Evolutionary conservation across 2,797 vertebrate species (phyloP).

Genomic region (Hydrophis major): DNA sequence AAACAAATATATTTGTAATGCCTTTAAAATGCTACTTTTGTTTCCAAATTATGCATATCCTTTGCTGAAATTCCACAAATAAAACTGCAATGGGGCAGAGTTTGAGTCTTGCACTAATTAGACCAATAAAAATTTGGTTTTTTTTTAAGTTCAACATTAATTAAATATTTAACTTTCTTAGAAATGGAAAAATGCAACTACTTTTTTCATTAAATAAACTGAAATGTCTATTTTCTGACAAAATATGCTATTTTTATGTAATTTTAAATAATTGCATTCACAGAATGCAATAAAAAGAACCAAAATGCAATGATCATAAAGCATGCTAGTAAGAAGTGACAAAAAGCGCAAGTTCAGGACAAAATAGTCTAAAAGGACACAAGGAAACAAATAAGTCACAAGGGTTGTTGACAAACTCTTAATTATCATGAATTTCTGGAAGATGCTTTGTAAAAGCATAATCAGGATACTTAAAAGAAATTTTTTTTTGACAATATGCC

Average conservation of each 20-base stretch:
- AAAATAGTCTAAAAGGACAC: background rate
- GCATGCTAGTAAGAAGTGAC: background rate
- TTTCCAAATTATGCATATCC: background rate
- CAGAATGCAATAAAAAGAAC: background rate
- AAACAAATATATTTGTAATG: background rate
- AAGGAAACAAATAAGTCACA: background rate
- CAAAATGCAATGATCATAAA: background rate
- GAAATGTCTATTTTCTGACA: background rate
- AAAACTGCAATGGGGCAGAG: background rate
- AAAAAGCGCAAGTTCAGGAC: background rate
- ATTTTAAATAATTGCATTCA: background rate
- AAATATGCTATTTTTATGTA: background rate
- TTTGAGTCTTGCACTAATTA: background rate
- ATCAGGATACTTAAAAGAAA: conserved; percentile 47
- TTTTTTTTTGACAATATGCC: conserved; percentile 16
- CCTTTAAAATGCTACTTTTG: background rate
- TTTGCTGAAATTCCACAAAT: background rate
- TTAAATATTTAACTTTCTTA: background rate
- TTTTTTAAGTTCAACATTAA: background rate
- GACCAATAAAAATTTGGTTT: background rate
- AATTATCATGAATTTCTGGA: conserved; percentile 58
- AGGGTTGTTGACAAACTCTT: conserved; percentile 45
- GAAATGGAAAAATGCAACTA: background rate
- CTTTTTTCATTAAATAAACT: background rate
- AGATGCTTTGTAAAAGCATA: conserved; percentile 56